phyloP scores from a whole-genome alignment of 2,888 invertebrate genomes.

The Hirtodrosophila trivittata region DNA sequence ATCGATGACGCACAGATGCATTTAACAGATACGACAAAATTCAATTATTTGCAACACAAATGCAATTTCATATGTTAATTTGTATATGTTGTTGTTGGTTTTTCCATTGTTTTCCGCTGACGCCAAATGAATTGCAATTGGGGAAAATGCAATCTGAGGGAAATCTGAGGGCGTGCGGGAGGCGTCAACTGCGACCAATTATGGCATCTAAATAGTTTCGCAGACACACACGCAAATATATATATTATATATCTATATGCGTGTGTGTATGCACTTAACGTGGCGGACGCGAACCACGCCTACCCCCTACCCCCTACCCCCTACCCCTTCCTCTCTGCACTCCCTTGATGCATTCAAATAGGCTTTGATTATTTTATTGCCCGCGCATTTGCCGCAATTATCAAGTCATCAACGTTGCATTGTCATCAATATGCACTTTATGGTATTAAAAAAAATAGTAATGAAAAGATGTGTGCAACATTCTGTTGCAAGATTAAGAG shows the following conservation, averaged over 20 bases:
- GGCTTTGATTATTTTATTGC: constrained; percentile 78
- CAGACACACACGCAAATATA: constrained; percentile 23
- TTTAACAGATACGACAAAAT: constrained; percentile 69
- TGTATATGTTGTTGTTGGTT: constrained; percentile 16
- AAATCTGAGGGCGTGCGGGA: background rate
- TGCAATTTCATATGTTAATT: constrained; percentile 79
- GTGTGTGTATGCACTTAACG: constrained; percentile 29
- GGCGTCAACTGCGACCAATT: constrained; percentile 53
- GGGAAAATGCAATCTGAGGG: constrained; percentile 4
- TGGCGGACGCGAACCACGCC: constrained; percentile 30
- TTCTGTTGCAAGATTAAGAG: constrained; percentile 10
- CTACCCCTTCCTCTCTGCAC: background rate
- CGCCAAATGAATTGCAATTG: constrained; percentile 26
- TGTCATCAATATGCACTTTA: constrained; percentile 77
- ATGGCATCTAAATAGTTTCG: constrained; percentile 76
- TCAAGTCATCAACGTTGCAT: constrained; percentile 78
- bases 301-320: constrained; percentile 3
- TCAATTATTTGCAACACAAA: constrained; percentile 77
- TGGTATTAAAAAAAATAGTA: constrained; percentile 32
- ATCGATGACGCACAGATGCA: constrained; percentile 54
- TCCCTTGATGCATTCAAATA: constrained; percentile 50
- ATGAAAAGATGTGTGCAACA: constrained; percentile 29
- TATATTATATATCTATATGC: constrained; percentile 11
- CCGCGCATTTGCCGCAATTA: constrained; percentile 76
- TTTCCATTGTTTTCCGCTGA: constrained; percentile 36